phyloP scores from a whole-genome alignment of 1,140 invertebrate species.

The Aphaenogaster ashmeadi region DNA sequence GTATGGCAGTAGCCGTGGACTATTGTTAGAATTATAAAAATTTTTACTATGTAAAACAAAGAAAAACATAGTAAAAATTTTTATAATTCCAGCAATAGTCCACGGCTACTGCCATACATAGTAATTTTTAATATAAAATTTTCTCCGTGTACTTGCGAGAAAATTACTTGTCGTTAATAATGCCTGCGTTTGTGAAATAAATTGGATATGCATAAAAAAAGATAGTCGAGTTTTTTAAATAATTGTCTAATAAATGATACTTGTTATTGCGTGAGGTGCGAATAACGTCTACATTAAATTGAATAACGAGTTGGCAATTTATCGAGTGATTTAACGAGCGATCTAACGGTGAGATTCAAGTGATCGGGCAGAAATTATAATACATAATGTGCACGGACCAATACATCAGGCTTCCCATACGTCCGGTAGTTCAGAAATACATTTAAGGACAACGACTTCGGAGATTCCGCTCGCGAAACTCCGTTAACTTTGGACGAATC shows the following conservation, averaged over 20 bases:
- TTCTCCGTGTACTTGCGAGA: neutral
- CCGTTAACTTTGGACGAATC: slow-evolving; percentile 44
- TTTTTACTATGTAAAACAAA: no score
- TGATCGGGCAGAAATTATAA: slow-evolving; percentile 57
- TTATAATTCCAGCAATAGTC: no score
- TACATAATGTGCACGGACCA: neutral
- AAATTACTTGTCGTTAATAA: neutral
- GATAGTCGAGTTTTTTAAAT: neutral
- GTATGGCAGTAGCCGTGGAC: no score
- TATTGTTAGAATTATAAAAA: no score
- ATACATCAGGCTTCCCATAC: neutral
- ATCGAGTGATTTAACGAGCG: slow-evolving; percentile 40
- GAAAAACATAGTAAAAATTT: no score
- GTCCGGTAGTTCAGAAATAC: slow-evolving; percentile 46
- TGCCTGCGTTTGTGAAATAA: neutral
- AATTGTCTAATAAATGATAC: neutral
- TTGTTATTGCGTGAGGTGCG: neutral
- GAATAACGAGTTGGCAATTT: slow-evolving; percentile 49
- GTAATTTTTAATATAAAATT: no score
- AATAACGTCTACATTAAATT: slow-evolving; percentile 31
- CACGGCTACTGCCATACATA: no score
- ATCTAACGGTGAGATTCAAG: slow-evolving; percentile 52
- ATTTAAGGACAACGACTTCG: slow-evolving; percentile 55
- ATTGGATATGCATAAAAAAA: neutral
- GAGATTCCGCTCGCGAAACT: slow-evolving; percentile 17